Evolutionary conservation across 2,888 invertebrate genomes (phyloP).

Genomic region (Flexamia atlantica): DNA sequence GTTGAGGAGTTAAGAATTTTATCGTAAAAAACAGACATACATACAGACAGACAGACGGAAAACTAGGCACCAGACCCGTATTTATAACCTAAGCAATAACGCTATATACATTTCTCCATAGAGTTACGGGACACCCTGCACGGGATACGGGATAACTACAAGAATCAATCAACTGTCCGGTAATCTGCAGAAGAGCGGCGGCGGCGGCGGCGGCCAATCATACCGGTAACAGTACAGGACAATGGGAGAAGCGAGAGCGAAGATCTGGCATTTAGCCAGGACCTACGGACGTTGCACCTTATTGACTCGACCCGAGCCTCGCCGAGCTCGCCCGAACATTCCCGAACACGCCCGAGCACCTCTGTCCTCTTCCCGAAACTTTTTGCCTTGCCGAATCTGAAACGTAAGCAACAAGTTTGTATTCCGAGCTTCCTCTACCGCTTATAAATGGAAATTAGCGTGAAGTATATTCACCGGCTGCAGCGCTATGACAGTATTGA

Average conservation of each 20-base stretch:
- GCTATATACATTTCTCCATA: too few species aligned
- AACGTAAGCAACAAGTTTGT: conserved; percentile 51
- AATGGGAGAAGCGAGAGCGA: conserved; percentile 36
- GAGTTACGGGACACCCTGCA: too few species aligned
- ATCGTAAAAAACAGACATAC: too few species aligned
- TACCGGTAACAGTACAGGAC: conserved; percentile 29
- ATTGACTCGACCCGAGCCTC: conserved; percentile 66
- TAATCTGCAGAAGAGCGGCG: background rate
- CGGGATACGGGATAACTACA: too few species aligned
- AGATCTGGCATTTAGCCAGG: conserved; percentile 62
- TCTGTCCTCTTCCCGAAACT: conserved; percentile 45
- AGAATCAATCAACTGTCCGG: background rate
- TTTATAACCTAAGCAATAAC: too few species aligned
- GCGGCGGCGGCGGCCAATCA: conserved; percentile 17
- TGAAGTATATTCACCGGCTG: background rate
- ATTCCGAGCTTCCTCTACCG: background rate
- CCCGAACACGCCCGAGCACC: conserved; percentile 36
- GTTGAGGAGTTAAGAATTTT: too few species aligned
- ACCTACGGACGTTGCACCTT: conserved; percentile 67
- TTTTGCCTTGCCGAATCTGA: conserved; percentile 36
- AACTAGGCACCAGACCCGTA: too few species aligned
- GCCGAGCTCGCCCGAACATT: conserved; percentile 61
- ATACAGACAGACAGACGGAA: too few species aligned
- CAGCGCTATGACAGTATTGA: background rate
- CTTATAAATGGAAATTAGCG: conserved; percentile 16